Conservation (phyloP, 2,888 invertebrate species). For the Cosmia trapezina region DNA sequence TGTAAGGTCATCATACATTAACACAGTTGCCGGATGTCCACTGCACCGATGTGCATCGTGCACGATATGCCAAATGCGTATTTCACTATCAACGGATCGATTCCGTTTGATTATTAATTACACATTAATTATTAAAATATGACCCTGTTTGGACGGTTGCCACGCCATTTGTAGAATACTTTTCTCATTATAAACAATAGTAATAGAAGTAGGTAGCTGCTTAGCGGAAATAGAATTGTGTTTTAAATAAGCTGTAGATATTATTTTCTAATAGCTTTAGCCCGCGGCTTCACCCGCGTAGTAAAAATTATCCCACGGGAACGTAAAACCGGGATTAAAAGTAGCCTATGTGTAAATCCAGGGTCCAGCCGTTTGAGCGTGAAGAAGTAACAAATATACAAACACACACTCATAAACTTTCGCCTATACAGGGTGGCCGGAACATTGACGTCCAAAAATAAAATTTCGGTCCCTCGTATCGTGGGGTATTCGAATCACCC, state of each 20-base stretch:
- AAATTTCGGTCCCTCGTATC: no score
- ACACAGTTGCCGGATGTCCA: slow-evolving; percentile 73
- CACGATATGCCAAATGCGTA: slow-evolving; percentile 72
- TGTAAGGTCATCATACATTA: slow-evolving; percentile 82
- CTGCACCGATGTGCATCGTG: slow-evolving; percentile 58
- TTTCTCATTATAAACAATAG: slow-evolving; percentile 64
- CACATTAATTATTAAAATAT: slow-evolving; percentile 78
- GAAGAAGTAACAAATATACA: no score
- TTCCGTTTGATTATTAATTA: slow-evolving; percentile 75
- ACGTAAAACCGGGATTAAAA: no score
- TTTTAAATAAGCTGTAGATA: slow-evolving; percentile 50
- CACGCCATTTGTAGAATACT: slow-evolving; percentile 69
- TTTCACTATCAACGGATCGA: slow-evolving; percentile 69
- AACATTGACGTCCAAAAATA: no score
- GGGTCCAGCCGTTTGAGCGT: no score
- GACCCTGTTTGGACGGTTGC: slow-evolving; percentile 74
- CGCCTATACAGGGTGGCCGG: no score
- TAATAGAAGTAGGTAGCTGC: slow-evolving; percentile 47
- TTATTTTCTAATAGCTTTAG: slow-evolving; percentile 4
- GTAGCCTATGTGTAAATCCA: no score
- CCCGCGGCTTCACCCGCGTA: no score
- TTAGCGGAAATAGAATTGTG: slow-evolving; percentile 33
- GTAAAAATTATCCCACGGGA: no score
- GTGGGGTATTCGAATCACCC: no score
- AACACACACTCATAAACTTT: no score